These are phyloP conservation scores for Anoplopoma fimbria DNA, from an alignment of 2,113 vertebrate species.

Conservation along the genomic window DNA sequence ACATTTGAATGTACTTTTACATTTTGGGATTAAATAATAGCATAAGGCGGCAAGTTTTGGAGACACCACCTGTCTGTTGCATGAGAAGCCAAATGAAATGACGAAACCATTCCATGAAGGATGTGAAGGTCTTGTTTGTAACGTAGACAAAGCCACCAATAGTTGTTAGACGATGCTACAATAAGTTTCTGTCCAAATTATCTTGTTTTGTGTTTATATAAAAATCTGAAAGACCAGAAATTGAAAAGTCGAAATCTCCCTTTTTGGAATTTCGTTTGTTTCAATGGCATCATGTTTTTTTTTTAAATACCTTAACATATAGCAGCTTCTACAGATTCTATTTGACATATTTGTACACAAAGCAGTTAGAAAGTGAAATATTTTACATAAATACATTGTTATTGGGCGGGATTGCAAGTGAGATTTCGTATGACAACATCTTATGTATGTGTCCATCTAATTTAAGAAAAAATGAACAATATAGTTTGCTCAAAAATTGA, in stretches of 20 bases:
- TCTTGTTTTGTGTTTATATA: too few species aligned
- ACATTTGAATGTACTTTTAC: not conserved
- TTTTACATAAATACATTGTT: not conserved
- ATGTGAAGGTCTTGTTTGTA: not conserved
- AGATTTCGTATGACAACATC: not conserved
- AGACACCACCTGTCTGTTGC: not conserved
- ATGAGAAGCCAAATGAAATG: not conserved
- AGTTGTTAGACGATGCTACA: not conserved
- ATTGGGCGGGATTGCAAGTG: too few species aligned
- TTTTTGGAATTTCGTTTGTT: too few species aligned
- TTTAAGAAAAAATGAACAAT: not conserved
- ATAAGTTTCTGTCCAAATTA: too few species aligned
- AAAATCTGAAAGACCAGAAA: not conserved
- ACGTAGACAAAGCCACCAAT: not conserved
- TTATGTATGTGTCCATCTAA: too few species aligned
- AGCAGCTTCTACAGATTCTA: too few species aligned
- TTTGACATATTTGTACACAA: too few species aligned
- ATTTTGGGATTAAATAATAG: not conserved
- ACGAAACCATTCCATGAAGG: not conserved
- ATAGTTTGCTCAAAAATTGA: not conserved
- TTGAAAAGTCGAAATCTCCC: too few species aligned
- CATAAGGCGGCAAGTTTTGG: not conserved
- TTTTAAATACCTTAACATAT: too few species aligned
- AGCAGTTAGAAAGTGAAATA: not conserved
- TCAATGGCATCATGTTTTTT: too few species aligned